Evolutionary conservation across 2,113 vertebrate genomes (phyloP), one percentile per base, ranked within the genome.

Genomic region (Neoarius graeffei): DNA sequence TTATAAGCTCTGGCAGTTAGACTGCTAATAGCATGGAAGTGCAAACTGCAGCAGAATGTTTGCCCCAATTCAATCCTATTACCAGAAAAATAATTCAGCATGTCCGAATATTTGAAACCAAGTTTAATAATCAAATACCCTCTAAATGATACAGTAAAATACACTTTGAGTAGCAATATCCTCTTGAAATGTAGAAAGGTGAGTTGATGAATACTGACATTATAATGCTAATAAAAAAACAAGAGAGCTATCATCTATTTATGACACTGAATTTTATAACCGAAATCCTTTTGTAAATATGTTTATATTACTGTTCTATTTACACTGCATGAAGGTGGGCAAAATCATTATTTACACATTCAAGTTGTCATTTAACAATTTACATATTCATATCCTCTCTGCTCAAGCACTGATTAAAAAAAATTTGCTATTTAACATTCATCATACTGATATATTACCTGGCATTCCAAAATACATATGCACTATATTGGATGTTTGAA

Each of bases 381-480:
- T 88, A 87, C 87, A 90, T 90, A 84, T 88, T 88, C 56, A 80
- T 67, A 86, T 84, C 81, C 23, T 57, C 73, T 25, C 30, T 4
- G 3, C 62, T 57, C 60, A 86, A n/a, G 87, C 60, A 77, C 80
- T 84, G 62, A 86, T 86, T 81, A 87, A 81, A 86, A 81, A 86
- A 71, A 25, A 48, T 30, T 30, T 73, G 84, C 56, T 62, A 57
- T 90, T 88, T 64, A 84, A 88, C 86, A 84, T 90, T 81, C 80
- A 86, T 90, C 87, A 73, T 57, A 15, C 67, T 86, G 87, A 90
- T 69, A 11, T 62, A 88, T 64, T 84, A 88, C 73, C 84, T 71
- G 25, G 23, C 66, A 74, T 57, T 73, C 83, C 81, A 81, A 84
- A 54, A 71, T 71, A 81, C 14, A 35, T 25, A 71, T 71, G 20